Evolutionary conservation across 2,113 vertebrate species (phyloP), one percentile per base, ranked within the genome.

Genomic region (Syngnathus floridae): DNA sequence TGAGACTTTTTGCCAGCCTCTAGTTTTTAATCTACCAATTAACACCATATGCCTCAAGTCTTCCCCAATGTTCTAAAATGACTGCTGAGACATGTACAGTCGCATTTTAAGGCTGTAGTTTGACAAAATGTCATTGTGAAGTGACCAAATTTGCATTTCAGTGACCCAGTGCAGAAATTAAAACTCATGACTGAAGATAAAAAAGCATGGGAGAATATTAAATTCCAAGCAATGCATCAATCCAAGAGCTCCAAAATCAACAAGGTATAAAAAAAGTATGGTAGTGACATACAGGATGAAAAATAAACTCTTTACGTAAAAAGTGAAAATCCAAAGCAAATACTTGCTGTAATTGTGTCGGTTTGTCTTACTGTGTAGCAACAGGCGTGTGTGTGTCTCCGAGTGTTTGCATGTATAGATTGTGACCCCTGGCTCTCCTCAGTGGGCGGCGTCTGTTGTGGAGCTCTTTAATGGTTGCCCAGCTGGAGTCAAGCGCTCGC

Each of bases 391-490:
- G 58, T 61, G 58, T 65, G 46, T 72, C 66, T 69, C 48, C 46
- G 62, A 54, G 40, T 57, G 61, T 66, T 68, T 71, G 79, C 79
- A 80, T 76, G 55, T 67, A 35, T 65, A 65, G 63, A 49, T 55
- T 81, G 65, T 75, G 79, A 86, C 83, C 88, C 83, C 73, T 84
- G 80, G 64, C 85, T 85, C 86, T 74, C 86, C 87, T 82, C 81
- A 84, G 87, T 79, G 78, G 77, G 84, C 81, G 77, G 86, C 75
- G 85, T 87, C 87, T 90, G 89, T 87, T 89, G 83, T 83, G 73
- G 83, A 85, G 83, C 73, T 85, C 84, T 88, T 82, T 88, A 88
- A 89, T 90, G 87, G 88, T 87, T 22, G 78, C 88, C 83, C 84
- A 90, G 87, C 84, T 88, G 85, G 89, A 90, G 82, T 80, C 76